Evolutionary conservation across 2,888 invertebrate genomes (phyloP).

Genomic region (Cyclophora albipunctata): DNA sequence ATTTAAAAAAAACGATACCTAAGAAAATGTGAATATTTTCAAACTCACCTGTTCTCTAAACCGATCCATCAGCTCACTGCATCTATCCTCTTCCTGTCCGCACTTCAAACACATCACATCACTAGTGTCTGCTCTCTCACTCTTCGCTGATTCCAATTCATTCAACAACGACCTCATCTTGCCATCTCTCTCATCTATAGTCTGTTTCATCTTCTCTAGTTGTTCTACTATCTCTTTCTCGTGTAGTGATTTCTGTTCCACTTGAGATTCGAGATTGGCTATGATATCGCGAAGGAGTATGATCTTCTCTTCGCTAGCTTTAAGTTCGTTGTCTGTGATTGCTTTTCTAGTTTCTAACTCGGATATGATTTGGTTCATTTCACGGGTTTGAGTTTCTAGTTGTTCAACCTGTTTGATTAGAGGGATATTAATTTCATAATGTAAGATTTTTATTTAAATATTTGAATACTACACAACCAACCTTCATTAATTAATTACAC

Average conservation of each 20-base stretch:
- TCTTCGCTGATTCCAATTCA: slow-evolving; percentile 70
- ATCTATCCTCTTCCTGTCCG: slow-evolving; percentile 41
- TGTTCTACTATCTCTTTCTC: slow-evolving; percentile 78
- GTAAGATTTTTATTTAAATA: no score
- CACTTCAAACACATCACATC: slow-evolving; percentile 49
- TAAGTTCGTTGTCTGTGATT: slow-evolving; percentile 81
- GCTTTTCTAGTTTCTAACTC: slow-evolving; percentile 78
- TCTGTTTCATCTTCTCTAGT: slow-evolving; percentile 70
- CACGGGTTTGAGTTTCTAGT: slow-evolving; percentile 83
- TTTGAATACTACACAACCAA: no score
- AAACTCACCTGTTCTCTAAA: slow-evolving; percentile 54
- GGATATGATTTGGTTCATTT: slow-evolving; percentile 77
- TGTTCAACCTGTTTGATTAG: slow-evolving; percentile 80
- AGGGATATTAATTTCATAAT: neutral
- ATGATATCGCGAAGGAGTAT: slow-evolving; percentile 85
- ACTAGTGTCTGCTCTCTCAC: slow-evolving; percentile 55
- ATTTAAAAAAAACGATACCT: no score
- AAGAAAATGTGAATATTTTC: no score
- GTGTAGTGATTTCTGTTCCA: slow-evolving; percentile 79
- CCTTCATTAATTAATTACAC: no score
- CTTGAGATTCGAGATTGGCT: slow-evolving; percentile 82
- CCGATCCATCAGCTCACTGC: slow-evolving; percentile 40
- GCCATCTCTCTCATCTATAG: slow-evolving; percentile 72
- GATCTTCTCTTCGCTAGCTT: slow-evolving; percentile 85
- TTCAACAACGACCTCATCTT: slow-evolving; percentile 72